Conservation (phyloP, 2,888 invertebrate genomes). For the Pheosia tremula region DNA sequence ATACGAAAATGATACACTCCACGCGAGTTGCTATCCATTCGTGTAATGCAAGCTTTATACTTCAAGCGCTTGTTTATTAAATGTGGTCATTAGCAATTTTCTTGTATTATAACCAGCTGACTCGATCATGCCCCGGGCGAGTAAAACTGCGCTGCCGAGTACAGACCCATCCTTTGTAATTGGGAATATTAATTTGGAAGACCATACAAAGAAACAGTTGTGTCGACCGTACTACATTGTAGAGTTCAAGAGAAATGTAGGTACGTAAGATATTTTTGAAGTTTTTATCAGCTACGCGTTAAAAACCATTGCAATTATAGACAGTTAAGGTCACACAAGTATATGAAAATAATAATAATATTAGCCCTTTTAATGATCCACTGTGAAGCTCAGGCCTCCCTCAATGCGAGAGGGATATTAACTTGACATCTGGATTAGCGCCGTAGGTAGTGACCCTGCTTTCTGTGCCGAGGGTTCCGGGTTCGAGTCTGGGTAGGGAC, state of each 20-base stretch:
- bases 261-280: not conserved
- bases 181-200: not conserved
- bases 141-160: slow-evolving; percentile 42
- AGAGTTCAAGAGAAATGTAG: not conserved
- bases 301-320: too few species aligned
- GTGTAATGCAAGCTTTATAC: slow-evolving; percentile 48
- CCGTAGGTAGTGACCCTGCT: too few species aligned
- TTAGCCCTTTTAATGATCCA: too few species aligned
- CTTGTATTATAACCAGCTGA: slow-evolving; percentile 58
- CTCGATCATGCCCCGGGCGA: slow-evolving; percentile 42
- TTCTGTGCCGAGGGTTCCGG: too few species aligned
- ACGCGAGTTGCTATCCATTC: slow-evolving; percentile 39
- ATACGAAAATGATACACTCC: not conserved
- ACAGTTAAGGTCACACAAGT: too few species aligned
- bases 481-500: too few species aligned
- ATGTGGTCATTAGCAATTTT: slow-evolving; percentile 67
- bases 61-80: slow-evolving; percentile 65
- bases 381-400: too few species aligned
- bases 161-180: not conserved
- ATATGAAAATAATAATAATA: too few species aligned
- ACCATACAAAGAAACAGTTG: too few species aligned
- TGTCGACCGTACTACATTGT: not conserved
- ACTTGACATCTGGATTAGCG: too few species aligned
- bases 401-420: too few species aligned
- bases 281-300: not conserved